Base-by-base conservation (phyloP, 2,888 invertebrate species). In the Oscheius myriophilus region DNA sequence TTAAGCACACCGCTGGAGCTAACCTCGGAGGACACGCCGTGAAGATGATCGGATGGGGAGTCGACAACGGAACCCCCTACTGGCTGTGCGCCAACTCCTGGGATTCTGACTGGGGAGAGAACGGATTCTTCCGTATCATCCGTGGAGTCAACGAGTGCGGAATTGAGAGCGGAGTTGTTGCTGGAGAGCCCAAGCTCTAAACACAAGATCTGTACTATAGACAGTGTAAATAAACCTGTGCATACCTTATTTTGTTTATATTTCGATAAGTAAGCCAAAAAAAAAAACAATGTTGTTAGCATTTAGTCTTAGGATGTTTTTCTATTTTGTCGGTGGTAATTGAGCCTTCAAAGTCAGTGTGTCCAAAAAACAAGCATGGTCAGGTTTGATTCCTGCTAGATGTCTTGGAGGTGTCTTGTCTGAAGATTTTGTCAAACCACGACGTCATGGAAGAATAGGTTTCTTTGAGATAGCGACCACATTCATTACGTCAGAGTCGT, bases 71-170 rank as follows among this genome's bases (percentile, higher is more conserved):
- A 12, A 90, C 90, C 64, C 92, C 92, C 46, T 95, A 93, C 87
- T 95, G 94, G 95, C 90, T 93, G n/a, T 91, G 93, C 80, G 93
- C 93, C 61, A 95, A 95, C 89, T 93, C 93, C 0, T 95, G 94
- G 94, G 94, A 95, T 88, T 89, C 90, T 0, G 94, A 94, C 87
- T 95, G 95, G 95, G 95, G 95, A 74, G 91, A 92, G 87, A 90
- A 87, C 45, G 93, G 94, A 4, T 93, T 90, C 88, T 94, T 95
- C 89, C 93, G 93, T 88, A 94, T 95, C 75, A 88, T 92, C 23
- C 90, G 94, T 69, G 95, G 95, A 3, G 87, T 89, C 71, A 91
- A 90, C 75, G 89, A 90, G 69, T 90, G 90, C 81, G 90, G 90
- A 21, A 90, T 90, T 71, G 88, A 88, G 74, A 69, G 74, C 42